Percentiles rank a stretch among this genome's conserved stretches.
Evolutionary conservation across 1,140 invertebrate genomes (phyloP).

Genomic region (Fopius arisanus): DNA sequence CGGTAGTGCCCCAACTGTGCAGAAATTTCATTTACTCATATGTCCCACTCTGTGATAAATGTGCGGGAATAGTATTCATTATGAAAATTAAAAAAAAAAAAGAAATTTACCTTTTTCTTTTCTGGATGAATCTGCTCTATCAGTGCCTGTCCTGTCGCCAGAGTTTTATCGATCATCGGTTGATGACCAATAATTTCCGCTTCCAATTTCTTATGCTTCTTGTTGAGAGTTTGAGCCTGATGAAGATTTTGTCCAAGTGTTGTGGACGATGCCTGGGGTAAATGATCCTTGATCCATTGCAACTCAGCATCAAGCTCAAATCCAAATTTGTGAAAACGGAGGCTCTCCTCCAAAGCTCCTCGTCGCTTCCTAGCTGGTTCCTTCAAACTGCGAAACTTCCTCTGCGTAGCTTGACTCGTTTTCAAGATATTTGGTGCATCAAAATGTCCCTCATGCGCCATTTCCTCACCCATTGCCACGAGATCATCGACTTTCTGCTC

Average conservation of each 20-base stretch:
- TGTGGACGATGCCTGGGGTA: conserved; percentile 80
- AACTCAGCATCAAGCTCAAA: conserved; percentile 93
- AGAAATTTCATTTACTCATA: conserved; percentile 45
- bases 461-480: conserved; percentile 81
- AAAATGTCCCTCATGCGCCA: conserved; percentile 93
- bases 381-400: conserved; percentile 72
- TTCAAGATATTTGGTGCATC: conserved; percentile 86
- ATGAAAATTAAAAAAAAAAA: not conserved
- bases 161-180: conserved; percentile 81
- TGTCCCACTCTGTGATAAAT: conserved; percentile 7
- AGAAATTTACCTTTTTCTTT: conserved; percentile 69
- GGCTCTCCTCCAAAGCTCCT: conserved; percentile 84
- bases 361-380: conserved; percentile 73
- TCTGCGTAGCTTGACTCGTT: conserved; percentile 78
- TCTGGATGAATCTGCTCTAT: conserved; percentile 80
- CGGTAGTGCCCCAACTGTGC: conserved; percentile 53
- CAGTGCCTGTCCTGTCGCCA: conserved; percentile 76
- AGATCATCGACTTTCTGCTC: conserved; percentile 80
- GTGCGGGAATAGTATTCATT: not conserved
- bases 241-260: conserved; percentile 83
- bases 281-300: conserved; percentile 94
- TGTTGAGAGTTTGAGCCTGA: conserved; percentile 89
- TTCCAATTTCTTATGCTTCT: conserved; percentile 93
- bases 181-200: conserved; percentile 85
- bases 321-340: conserved; percentile 91